phyloP scores from a whole-genome alignment of 2,113 vertebrate species.

The Vombatus ursinus region DNA sequence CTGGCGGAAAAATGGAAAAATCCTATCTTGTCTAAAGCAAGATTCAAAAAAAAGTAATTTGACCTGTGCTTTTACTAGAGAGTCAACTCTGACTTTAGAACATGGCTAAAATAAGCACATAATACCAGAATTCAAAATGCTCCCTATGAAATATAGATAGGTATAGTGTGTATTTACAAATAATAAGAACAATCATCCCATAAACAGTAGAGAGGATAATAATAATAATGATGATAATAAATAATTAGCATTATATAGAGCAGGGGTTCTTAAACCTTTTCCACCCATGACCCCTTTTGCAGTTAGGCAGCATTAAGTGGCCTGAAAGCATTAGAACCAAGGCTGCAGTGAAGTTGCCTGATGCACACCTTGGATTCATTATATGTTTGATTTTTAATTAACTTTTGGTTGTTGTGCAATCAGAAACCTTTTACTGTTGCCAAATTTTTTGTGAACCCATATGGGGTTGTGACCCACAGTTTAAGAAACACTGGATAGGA shows the following conservation, averaged over 20 bases:
- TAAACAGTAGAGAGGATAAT: background rate
- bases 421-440: too few relatives aligned
- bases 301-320: too few relatives aligned
- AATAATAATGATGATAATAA: background rate
- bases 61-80: slow-evolving; percentile 8
- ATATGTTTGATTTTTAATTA: too few relatives aligned
- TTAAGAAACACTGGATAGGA: too few relatives aligned
- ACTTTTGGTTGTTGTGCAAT: too few relatives aligned
- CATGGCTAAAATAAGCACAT: slow-evolving; percentile 23
- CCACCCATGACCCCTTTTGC: too few relatives aligned
- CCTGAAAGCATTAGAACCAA: too few relatives aligned
- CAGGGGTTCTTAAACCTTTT: too few relatives aligned
- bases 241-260: background rate
- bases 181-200: background rate
- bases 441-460: too few relatives aligned
- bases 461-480: too few relatives aligned
- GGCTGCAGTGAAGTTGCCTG: too few relatives aligned
- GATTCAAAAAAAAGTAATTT: slow-evolving; percentile 15
- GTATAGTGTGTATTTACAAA: background rate
- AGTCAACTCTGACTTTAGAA: slow-evolving; percentile 17
- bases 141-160: background rate
- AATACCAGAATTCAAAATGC: slow-evolving; percentile 9
- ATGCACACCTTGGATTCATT: too few relatives aligned
- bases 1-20: background rate
- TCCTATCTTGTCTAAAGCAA: background rate